Conservation (phyloP, 2,888 invertebrate genomes). For the Marronus borbonicus region DNA sequence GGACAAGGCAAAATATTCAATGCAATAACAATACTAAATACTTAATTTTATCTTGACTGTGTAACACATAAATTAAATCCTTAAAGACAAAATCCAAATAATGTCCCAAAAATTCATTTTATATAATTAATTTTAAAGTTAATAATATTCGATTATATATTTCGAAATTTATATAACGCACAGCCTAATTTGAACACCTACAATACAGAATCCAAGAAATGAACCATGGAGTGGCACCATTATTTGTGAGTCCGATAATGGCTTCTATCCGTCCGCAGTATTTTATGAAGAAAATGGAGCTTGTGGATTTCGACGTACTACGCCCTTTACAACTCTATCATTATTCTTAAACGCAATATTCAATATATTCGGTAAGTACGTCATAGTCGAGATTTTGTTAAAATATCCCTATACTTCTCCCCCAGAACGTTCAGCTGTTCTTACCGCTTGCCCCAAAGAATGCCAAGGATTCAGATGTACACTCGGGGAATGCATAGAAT, state of each 20-base stretch:
- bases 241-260: slow-evolving; percentile 76
- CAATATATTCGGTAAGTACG: slow-evolving; percentile 70
- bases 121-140: too few relatives aligned
- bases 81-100: too few relatives aligned
- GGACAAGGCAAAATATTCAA: too few relatives aligned
- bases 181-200: neutral
- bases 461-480: slow-evolving; percentile 80
- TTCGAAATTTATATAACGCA: too few relatives aligned
- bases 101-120: too few relatives aligned
- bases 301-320: slow-evolving; percentile 72
- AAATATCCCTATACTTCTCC: neutral
- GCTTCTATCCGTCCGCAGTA: slow-evolving; percentile 83
- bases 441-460: slow-evolving; percentile 58
- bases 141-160: too few relatives aligned
- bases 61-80: too few relatives aligned
- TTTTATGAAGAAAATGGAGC: slow-evolving; percentile 74
- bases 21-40: too few relatives aligned
- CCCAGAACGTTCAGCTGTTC: slow-evolving; percentile 33
- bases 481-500: slow-evolving; percentile 78
- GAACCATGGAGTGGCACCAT: slow-evolving; percentile 79
- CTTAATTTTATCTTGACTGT: too few relatives aligned
- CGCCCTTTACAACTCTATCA: slow-evolving; percentile 73
- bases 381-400: neutral
- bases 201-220: neutral
- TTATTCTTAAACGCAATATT: slow-evolving; percentile 73